These are phyloP conservation scores for Chlorodrepanis virens DNA, from an alignment of 2,113 vertebrate genomes.

Conservation along the genomic window DNA sequence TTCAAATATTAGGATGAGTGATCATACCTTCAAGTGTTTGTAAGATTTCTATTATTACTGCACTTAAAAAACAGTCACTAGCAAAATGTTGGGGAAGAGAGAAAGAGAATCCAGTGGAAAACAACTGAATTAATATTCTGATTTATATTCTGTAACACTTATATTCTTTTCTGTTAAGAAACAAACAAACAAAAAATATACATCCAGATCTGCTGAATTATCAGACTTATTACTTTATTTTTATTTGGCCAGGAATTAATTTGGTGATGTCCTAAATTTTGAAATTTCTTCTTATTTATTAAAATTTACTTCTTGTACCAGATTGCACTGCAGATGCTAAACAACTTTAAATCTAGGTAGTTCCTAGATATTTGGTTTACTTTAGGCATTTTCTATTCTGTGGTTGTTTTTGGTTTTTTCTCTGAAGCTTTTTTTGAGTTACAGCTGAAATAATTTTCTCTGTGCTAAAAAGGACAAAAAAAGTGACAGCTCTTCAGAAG, in stretches of 20 bases:
- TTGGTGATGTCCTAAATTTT: background rate
- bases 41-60: background rate
- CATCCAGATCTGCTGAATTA: background rate
- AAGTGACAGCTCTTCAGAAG: background rate
- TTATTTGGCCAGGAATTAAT: conserved; percentile 50
- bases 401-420: background rate
- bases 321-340: conserved; percentile 36
- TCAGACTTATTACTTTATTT: conserved; percentile 37
- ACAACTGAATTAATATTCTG: background rate
- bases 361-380: background rate
- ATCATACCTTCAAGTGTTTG: background rate
- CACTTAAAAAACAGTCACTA: background rate
- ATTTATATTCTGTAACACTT: background rate
- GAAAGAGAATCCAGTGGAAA: background rate
- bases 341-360: conserved; percentile 8
- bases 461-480: background rate
- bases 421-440: background rate
- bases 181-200: background rate
- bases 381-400: background rate
- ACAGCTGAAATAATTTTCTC: conserved; percentile 45
- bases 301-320: conserved; percentile 12
- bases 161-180: background rate
- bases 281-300: conserved; percentile 25
- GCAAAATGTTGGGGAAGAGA: background rate
- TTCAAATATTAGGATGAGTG: background rate